Percentiles rank a stretch among this genome's conserved stretches.
These are phyloP conservation scores for Eupleurogrammus muticus DNA, from an alignment of 2,797 vertebrate species.

Conservation along the genomic window DNA sequence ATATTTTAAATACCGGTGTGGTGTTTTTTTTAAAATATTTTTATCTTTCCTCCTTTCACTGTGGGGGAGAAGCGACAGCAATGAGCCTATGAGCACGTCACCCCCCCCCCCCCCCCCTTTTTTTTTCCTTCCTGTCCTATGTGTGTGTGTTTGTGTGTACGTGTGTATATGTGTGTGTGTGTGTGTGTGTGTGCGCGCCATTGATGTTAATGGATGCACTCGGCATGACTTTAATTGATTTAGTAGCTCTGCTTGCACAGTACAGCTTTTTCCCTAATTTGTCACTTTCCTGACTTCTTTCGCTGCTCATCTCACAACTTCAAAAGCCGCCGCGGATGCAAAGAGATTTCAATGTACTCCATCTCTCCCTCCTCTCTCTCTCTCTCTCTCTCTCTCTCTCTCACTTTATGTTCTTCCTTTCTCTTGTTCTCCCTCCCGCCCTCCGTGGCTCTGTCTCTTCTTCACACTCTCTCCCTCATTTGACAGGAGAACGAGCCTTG, in stretches of 20 bases:
- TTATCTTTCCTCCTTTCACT: conserved; percentile 65
- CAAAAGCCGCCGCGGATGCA: conserved; percentile 78
- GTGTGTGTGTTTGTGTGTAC: conserved; percentile 12
- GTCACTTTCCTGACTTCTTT: conserved; percentile 85
- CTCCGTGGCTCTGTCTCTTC: conserved; percentile 54
- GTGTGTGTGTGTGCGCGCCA: conserved; percentile 43
- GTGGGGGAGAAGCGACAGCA: conserved; percentile 68
- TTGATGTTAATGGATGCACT: conserved; percentile 82
- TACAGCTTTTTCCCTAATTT: conserved; percentile 85
- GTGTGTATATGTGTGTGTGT: conserved; percentile 26
- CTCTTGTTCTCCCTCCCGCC: conserved; percentile 51
- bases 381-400: conserved; percentile 43
- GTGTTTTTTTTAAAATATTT: conserved; percentile 68
- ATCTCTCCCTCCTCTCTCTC: conserved; percentile 49
- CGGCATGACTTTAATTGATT: conserved; percentile 85
- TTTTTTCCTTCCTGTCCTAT: conserved; percentile 52
- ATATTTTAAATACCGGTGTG: conserved; percentile 85
- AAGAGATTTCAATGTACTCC: conserved; percentile 75
- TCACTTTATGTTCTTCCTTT: conserved; percentile 14
- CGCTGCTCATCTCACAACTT: conserved; percentile 82
- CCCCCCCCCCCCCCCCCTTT: conserved; percentile 25
- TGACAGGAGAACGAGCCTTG: conserved; percentile 77
- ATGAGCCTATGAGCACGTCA: conserved; percentile 60
- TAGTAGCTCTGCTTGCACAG: conserved; percentile 79
- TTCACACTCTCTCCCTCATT: conserved; percentile 64